Evolutionary conservation across 1,140 invertebrate species (phyloP).

Genomic region (Telenomus remus): DNA sequence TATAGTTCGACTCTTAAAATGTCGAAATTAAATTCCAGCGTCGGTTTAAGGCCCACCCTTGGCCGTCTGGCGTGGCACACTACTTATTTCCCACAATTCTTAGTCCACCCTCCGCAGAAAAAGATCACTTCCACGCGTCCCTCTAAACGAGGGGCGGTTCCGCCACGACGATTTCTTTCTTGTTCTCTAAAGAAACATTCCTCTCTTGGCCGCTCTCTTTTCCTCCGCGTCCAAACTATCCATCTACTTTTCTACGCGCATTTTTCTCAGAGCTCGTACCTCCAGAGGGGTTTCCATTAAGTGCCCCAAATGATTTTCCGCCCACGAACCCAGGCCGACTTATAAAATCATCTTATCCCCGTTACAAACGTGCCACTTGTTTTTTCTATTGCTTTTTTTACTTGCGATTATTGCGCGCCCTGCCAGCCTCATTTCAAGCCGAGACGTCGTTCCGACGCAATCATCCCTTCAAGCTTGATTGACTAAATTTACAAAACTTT

Average conservation of each 20-base stretch:
- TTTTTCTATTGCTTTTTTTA: slow-evolving; percentile 49
- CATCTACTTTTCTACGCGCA: slow-evolving; percentile 34
- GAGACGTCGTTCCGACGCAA: slow-evolving; percentile 16
- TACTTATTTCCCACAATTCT: slow-evolving; percentile 67
- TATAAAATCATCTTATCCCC: slow-evolving; percentile 42
- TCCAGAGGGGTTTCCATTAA: slow-evolving; percentile 60
- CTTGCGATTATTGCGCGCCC: slow-evolving; percentile 32
- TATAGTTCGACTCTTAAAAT: slow-evolving; percentile 64
- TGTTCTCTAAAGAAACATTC: slow-evolving; percentile 52
- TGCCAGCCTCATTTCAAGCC: slow-evolving; percentile 14
- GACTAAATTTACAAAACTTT: slow-evolving; percentile 9
- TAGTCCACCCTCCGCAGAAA: slow-evolving; percentile 55
- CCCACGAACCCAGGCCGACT: slow-evolving; percentile 25
- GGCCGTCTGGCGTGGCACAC: slow-evolving; percentile 48
- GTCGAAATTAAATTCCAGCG: slow-evolving; percentile 69
- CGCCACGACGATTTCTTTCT: slow-evolving; percentile 52
- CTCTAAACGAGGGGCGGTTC: slow-evolving; percentile 66
- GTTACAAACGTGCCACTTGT: slow-evolving; percentile 40
- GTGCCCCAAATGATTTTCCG: slow-evolving; percentile 51
- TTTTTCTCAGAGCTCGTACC: slow-evolving; percentile 24
- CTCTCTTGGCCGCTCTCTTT: slow-evolving; percentile 34
- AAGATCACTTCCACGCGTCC: slow-evolving; percentile 42
- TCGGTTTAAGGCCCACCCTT: slow-evolving; percentile 63
- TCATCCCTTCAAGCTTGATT: slow-evolving; percentile 10
- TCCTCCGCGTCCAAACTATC: slow-evolving; percentile 14